A percentile compares a stretch with the other conserved stretches of the same genome.
Conservation (phyloP, 2,113 vertebrate genomes). For the Hemichromis elongatus region DNA sequence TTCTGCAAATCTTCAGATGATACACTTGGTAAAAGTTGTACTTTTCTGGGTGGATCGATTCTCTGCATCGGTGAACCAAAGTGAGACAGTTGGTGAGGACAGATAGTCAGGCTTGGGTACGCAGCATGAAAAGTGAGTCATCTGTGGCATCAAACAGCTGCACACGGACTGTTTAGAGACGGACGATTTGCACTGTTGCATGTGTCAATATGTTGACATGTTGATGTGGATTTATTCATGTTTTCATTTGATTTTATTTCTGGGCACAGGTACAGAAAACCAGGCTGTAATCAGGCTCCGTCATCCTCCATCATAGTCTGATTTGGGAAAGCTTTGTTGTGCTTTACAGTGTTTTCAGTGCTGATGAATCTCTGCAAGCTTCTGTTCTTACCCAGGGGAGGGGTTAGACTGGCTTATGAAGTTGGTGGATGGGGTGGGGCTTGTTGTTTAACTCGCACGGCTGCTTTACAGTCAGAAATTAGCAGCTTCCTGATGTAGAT, state of each 20-base stretch:
- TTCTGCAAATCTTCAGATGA: neutral
- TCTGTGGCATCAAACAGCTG: neutral
- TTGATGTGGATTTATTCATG: neutral
- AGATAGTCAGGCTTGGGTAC: neutral
- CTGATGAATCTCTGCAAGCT: neutral
- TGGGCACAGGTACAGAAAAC: neutral
- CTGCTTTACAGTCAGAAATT: neutral
- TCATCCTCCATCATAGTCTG: fast-evolving
- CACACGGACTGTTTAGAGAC: neutral
- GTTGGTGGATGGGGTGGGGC: neutral
- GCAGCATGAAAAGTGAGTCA: neutral
- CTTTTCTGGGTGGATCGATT: neutral
- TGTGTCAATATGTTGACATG: neutral
- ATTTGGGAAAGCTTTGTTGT: neutral
- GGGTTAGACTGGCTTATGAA: neutral
- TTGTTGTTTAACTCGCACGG: neutral
- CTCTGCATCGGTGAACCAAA: neutral
- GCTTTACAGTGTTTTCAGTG: neutral
- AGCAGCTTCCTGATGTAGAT: neutral
- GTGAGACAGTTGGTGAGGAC: neutral
- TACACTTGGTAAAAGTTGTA: neutral
- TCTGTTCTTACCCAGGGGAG: neutral
- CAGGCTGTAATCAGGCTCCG: neutral
- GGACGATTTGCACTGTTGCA: neutral
- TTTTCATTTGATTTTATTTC: neutral